Base-by-base conservation (phyloP, 2,113 vertebrate species). In the Cygnus buccinator region DNA sequence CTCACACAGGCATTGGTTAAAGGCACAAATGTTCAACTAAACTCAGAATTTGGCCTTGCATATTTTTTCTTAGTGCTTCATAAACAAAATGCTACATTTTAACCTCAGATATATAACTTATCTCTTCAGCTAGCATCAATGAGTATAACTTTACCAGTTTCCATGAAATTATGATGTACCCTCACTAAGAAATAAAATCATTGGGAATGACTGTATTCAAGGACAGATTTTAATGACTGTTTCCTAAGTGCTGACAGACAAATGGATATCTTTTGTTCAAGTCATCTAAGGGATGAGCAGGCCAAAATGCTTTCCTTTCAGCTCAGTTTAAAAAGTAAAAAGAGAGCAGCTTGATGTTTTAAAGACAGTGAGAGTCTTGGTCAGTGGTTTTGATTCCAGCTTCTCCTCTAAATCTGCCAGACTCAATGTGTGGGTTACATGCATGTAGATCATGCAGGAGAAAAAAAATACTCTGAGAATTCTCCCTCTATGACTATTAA, bases 381-480 rank as follows among this genome's bases (percentile, higher is more conserved):
- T 44, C 74, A 82, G 50, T 44, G 31, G 31, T 22, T 90, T 86
- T 90, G 55, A 46, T 37, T 39, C 62, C 78, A 93, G 6, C 7
- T 21, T 77, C 13, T 8, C 29, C 91, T 86, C 37, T 48, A 63
- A 83, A 71, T 10, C 10, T 37, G 18, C 9, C 0, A 1, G 66
- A 55, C 9, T 33, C 41, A 17, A 29, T 2, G 0, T 12, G 3
- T 19, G n/a, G 39, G 16, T 5, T 66, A 1, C 1, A 0, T 74
- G 50, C 26, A 19, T 2, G 3, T 65, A 1, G 37, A 77, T 59
- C 55, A 29, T 26, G 10, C 18, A 86, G 62, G 44, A 91, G 6
- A 17, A 43, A 4, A 23, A 63, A 95, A 78, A 8, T 50, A 57
- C 12, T 48, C 6, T 31, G 6, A 84, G 26, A 78, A 5, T 31